These are phyloP conservation scores for Chaetops frenatus DNA, from an alignment of 2,113 vertebrate genomes.

Conservation along the genomic window DNA sequence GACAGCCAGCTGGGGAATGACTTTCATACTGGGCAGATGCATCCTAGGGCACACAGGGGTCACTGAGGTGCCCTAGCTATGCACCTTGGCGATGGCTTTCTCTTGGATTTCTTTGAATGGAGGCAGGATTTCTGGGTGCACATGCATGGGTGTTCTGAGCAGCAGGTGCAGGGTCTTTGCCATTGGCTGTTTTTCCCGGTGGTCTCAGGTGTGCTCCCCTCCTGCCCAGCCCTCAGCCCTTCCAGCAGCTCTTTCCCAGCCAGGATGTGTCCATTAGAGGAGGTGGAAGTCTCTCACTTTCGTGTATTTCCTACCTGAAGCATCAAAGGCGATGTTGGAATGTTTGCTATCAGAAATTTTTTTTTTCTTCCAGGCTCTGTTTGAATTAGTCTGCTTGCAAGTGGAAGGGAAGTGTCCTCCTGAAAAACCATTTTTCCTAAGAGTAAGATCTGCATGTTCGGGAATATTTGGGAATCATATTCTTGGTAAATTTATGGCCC, in stretches of 20 bases:
- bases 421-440: not conserved
- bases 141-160: fast-evolving
- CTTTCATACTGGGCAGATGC: no score
- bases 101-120: conserved; percentile 1
- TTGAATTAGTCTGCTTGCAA: not conserved
- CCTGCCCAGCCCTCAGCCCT: not conserved
- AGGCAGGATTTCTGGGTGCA: not conserved
- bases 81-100: not conserved
- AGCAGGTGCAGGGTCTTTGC: no score
- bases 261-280: not conserved
- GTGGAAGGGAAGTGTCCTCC: not conserved
- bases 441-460: not conserved
- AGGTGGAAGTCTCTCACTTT: not conserved
- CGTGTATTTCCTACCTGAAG: not conserved
- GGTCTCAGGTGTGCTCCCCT: not conserved
- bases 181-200: not conserved
- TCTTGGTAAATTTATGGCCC: not conserved
- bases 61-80: not conserved
- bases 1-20: not conserved
- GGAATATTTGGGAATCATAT: not conserved
- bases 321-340: not conserved
- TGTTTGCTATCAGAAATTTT: not conserved
- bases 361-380: not conserved
- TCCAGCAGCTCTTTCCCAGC: not conserved
- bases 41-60: fast-evolving